Conservation (phyloP, 1,140 invertebrate genomes). For the Oedothorax gibbosus region DNA sequence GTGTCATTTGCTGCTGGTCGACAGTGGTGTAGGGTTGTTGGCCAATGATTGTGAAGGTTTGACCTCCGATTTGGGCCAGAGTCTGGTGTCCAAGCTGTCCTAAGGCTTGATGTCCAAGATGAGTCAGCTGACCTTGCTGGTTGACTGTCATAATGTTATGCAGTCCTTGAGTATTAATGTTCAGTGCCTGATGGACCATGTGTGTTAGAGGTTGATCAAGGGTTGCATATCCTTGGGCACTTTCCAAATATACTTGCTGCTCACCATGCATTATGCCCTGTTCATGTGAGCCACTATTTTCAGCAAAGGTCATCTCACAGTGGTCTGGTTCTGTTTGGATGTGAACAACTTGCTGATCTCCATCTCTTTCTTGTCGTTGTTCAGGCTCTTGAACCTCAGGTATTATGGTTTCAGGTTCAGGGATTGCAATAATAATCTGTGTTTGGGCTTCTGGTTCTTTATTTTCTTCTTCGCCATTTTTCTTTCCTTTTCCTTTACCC, state of each 20-base stretch:
- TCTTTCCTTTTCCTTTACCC: slow-evolving; percentile 41
- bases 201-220: slow-evolving; percentile 54
- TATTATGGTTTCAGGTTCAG: slow-evolving; percentile 20
- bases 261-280: slow-evolving; percentile 35
- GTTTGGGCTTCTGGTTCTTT: neutral
- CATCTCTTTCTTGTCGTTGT: neutral
- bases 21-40: slow-evolving; percentile 55
- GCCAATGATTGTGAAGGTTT: slow-evolving; percentile 56
- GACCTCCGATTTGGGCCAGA: slow-evolving; percentile 51
- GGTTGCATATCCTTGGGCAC: slow-evolving; percentile 41
- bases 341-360: slow-evolving; percentile 8
- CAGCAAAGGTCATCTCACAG: slow-evolving; percentile 48
- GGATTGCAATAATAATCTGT: neutral
- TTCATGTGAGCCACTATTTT: slow-evolving; percentile 56
- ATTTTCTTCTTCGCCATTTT: slow-evolving; percentile 6
- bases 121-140: slow-evolving; percentile 33
- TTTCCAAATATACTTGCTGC: slow-evolving; percentile 46
- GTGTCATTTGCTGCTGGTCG: slow-evolving; percentile 41
- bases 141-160: slow-evolving; percentile 46
- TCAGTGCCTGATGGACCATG: slow-evolving; percentile 47
- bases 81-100: slow-evolving; percentile 48
- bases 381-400: neutral
- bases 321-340: slow-evolving; percentile 36
- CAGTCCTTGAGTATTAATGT: slow-evolving; percentile 42
- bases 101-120: slow-evolving; percentile 42